Conservation (phyloP, 2,113 vertebrate genomes). For the Pelvicachromis taeniatus region DNA sequence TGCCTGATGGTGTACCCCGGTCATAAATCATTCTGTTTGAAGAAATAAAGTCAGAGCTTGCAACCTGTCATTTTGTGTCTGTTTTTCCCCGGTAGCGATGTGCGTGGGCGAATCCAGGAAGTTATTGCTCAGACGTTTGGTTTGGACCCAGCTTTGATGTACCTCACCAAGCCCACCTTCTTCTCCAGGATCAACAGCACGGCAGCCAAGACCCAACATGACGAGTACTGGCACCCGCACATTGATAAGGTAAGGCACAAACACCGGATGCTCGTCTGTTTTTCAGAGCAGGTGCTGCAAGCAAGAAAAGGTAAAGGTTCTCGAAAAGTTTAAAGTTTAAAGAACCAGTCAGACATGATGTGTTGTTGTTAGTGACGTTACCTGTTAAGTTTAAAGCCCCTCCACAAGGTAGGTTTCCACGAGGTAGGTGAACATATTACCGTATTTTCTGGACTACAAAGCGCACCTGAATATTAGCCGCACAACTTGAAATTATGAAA, state of each 20-base stretch:
- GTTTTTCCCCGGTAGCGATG: conserved; percentile 64
- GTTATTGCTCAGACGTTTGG: conserved; percentile 81
- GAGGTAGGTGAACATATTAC: fast-evolving
- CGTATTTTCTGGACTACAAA: too few relatives aligned
- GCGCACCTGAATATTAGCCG: too few relatives aligned
- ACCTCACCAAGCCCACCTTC: conserved; percentile 96
- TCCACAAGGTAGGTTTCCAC: neutral
- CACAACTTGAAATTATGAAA: too few relatives aligned
- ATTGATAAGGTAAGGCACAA: conserved; percentile 84
- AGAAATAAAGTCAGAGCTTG: neutral
- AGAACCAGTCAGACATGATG: neutral
- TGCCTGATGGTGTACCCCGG: neutral
- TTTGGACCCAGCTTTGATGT: conserved; percentile 74
- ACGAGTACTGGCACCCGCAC: conserved; percentile 96
- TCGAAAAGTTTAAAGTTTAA: too few relatives aligned
- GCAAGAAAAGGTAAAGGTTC: neutral
- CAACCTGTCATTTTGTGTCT: neutral
- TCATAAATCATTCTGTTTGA: neutral
- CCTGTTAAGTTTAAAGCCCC: neutral
- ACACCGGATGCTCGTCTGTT: neutral
- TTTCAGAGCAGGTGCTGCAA: neutral
- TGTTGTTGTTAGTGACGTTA: neutral
- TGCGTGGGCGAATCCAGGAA: conserved; percentile 83
- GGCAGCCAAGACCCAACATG: conserved; percentile 82
- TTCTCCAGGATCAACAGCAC: conserved; percentile 96